A percentile compares a stretch with the other conserved stretches of the same genome.
phyloP scores from a whole-genome alignment of 92 coral and sea anemone genomes.

The Micromussa lordhowensis region DNA sequence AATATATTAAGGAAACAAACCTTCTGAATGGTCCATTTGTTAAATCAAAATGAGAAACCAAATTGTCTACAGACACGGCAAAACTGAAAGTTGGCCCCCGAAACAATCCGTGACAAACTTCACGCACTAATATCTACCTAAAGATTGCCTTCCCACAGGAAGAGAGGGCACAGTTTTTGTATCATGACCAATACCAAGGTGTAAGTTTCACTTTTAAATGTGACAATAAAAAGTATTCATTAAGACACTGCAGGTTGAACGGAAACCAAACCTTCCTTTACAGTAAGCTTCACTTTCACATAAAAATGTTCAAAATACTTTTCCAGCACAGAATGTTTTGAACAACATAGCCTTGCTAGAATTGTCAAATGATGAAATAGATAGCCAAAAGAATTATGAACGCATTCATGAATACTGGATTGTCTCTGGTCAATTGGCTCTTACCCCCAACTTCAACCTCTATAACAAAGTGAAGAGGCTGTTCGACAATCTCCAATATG shows the following conservation, averaged over 20 bases:
- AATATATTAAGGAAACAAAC: slow-evolving; percentile 1
- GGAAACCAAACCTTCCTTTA: background rate
- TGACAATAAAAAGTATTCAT: slow-evolving; percentile 5
- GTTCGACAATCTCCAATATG: slow-evolving; percentile 37
- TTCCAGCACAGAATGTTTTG: background rate
- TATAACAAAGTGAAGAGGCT: slow-evolving; percentile 39
- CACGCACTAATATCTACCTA: slow-evolving; percentile 20
- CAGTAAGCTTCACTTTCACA: background rate
- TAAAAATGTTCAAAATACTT: background rate
- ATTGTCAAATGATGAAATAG: background rate
- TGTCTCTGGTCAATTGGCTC: slow-evolving; percentile 14
- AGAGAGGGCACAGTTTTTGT: background rate
- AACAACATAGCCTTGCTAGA: slow-evolving; percentile 7
- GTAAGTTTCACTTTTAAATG: slow-evolving; percentile 22
- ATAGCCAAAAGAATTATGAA: background rate
- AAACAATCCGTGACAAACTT: slow-evolving; percentile 6
- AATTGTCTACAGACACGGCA: background rate
- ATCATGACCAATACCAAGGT: slow-evolving; percentile 24
- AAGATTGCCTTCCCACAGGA: slow-evolving; percentile 28
- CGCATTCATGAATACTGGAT: background rate
- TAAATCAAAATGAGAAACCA: background rate
- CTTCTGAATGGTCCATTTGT: slow-evolving; percentile 38
- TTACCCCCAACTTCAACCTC: slow-evolving; percentile 53
- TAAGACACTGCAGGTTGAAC: background rate
- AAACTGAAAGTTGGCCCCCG: background rate